Conservation (phyloP, 2,113 vertebrate species). For the Pseudopodoces humilis region DNA sequence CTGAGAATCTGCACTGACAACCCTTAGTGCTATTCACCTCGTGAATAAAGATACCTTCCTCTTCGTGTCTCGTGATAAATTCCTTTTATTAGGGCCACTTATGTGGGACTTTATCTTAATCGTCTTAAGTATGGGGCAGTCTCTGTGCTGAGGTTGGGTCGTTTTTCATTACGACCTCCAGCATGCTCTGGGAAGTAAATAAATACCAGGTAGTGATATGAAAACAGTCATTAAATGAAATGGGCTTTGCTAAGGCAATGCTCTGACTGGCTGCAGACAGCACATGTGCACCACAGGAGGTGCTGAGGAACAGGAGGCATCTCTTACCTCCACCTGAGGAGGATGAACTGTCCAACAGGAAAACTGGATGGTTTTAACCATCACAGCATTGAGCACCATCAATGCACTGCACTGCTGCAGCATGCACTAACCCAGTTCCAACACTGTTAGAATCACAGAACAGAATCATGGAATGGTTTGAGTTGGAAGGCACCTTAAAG, state of each 20-base stretch:
- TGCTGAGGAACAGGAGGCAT: background rate
- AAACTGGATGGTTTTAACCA: background rate
- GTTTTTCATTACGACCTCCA: conserved; percentile 73
- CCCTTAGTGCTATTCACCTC: conserved; percentile 73
- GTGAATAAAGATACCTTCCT: conserved; percentile 80
- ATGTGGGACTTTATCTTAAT: conserved; percentile 81
- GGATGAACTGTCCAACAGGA: background rate
- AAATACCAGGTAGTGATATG: conserved; percentile 56
- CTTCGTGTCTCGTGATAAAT: conserved; percentile 81
- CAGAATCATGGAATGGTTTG: background rate
- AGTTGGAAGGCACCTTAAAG: background rate
- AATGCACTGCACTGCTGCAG: background rate
- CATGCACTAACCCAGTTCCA: accelerated
- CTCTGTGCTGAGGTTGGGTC: conserved; percentile 59
- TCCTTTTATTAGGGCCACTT: conserved; percentile 83
- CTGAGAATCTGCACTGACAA: conserved; percentile 76
- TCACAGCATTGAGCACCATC: background rate
- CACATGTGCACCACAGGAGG: background rate
- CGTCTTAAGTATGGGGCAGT: conserved; percentile 72
- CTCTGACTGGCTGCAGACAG: background rate
- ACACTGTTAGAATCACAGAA: accelerated
- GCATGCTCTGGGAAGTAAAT: conserved; percentile 64
- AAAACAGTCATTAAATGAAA: conserved; percentile 35
- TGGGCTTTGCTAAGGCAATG: background rate
- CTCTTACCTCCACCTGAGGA: background rate